Evolutionary conservation across 2,888 invertebrate species (phyloP).

Genomic region (Torymus tubicola): DNA sequence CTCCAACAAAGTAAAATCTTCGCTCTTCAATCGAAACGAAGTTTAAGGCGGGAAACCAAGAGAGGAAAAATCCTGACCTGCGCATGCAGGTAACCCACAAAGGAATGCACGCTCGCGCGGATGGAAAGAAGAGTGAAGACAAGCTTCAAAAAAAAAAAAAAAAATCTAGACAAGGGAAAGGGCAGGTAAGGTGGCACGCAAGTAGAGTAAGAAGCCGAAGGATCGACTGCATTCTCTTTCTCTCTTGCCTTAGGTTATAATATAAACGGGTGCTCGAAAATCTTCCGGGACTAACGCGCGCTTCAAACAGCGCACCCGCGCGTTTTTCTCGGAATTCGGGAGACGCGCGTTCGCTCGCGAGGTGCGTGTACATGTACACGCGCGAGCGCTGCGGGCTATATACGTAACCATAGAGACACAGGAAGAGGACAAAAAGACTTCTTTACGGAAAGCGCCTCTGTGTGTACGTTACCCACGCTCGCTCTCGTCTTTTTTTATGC

Average conservation of each 20-base stretch:
- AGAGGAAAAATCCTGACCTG: constrained; percentile 11
- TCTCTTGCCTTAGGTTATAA: neutral
- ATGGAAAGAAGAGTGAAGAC: neutral
- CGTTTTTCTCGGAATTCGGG: constrained; percentile 26
- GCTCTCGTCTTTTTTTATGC: constrained; percentile 14
- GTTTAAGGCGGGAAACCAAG: neutral
- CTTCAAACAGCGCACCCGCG: constrained; percentile 11
- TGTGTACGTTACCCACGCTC: neutral
- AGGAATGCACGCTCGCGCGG: neutral
- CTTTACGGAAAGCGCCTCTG: constrained; percentile 4
- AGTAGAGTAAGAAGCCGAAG: neutral
- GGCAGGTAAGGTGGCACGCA: no score
- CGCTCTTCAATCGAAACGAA: neutral
- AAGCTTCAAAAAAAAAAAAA: constrained; percentile 8
- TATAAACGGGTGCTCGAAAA: neutral
- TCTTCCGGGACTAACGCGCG: constrained; percentile 4
- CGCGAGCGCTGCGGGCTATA: neutral
- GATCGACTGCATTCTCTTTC: no score
- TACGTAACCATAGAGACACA: neutral
- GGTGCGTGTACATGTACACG: neutral
- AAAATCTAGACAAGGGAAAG: neutral
- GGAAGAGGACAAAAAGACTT: constrained; percentile 5
- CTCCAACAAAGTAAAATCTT: constrained; percentile 40
- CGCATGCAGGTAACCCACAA: constrained; percentile 26
- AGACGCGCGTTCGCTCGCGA: neutral